Evolutionary conservation across 2,888 invertebrate species (phyloP).

Genomic region (Hyalella azteca): DNA sequence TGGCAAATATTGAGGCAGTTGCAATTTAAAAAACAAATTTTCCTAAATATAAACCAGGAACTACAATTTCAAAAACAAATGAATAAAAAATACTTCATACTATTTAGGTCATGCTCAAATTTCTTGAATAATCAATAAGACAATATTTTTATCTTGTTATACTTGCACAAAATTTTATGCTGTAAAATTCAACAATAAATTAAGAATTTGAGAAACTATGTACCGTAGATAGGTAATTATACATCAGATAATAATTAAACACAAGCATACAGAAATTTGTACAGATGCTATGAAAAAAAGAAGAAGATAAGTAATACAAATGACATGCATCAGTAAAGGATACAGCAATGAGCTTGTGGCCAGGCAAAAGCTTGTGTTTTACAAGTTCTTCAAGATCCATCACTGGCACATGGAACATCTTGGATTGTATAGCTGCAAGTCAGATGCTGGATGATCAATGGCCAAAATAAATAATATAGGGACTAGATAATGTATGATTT

Average conservation of each 20-base stretch:
- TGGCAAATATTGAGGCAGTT: neutral
- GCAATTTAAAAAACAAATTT: neutral
- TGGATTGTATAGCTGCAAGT: neutral
- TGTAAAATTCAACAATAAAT: no score
- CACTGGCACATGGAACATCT: conserved; percentile 9
- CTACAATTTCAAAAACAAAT: neutral
- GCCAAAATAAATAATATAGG: neutral
- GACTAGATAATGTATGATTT: neutral
- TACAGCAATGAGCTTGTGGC: conserved; percentile 57
- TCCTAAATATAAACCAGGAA: neutral
- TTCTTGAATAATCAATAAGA: no score
- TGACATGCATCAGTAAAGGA: conserved; percentile 44
- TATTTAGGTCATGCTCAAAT: no score
- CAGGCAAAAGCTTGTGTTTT: conserved; percentile 50
- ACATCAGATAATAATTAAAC: neutral
- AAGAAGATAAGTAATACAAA: neutral
- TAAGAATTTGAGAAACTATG: no score
- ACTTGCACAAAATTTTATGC: no score
- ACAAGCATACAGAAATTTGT: neutral
- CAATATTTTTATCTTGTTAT: no score
- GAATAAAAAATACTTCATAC: neutral
- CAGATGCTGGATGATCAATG: neutral
- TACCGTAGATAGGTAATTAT: no score
- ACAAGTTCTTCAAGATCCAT: conserved; percentile 52
- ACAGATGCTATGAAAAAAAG: conserved; percentile 19